Percentiles rank a stretch among this genome's conserved stretches.
Evolutionary conservation across 2,888 invertebrate species (phyloP).

Genomic region (Drosophila tanythrix): DNA sequence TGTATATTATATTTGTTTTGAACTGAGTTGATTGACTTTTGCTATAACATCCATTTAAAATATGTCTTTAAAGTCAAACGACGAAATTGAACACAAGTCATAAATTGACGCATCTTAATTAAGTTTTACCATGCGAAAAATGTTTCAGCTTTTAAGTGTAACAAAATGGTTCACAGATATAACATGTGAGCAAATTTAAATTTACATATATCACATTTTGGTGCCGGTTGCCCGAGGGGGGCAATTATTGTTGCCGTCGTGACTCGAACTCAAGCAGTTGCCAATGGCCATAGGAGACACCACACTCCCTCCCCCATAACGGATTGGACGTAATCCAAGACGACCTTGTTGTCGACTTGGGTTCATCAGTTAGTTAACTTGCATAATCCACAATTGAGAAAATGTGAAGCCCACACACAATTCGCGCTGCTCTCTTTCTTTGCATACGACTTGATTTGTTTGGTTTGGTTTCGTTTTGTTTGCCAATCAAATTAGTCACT

Average conservation of each 20-base stretch:
- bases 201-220: constrained; percentile 22
- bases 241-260: constrained; percentile 69
- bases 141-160: constrained; percentile 25
- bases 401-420: constrained; percentile 53
- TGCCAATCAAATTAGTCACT: constrained; percentile 75
- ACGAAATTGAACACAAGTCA: constrained; percentile 1
- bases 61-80: background rate
- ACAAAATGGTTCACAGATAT: constrained; percentile 23
- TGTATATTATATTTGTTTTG: background rate
- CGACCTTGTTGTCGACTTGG: constrained; percentile 57
- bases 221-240: constrained; percentile 18
- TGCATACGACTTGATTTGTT: background rate
- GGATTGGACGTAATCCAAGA: constrained; percentile 48
- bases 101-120: constrained; percentile 36
- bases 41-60: background rate
- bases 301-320: constrained; percentile 3
- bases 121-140: constrained; percentile 27
- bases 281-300: constrained; percentile 37
- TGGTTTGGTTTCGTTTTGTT: constrained; percentile 41
- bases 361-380: constrained; percentile 37
- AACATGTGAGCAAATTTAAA: constrained; percentile 23
- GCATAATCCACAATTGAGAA: constrained; percentile 51
- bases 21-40: background rate
- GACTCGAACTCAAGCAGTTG: constrained; percentile 62
- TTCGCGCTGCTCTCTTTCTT: constrained; percentile 27